phyloP scores from a whole-genome alignment of 1,140 invertebrate species.

The Limonius californicus region DNA sequence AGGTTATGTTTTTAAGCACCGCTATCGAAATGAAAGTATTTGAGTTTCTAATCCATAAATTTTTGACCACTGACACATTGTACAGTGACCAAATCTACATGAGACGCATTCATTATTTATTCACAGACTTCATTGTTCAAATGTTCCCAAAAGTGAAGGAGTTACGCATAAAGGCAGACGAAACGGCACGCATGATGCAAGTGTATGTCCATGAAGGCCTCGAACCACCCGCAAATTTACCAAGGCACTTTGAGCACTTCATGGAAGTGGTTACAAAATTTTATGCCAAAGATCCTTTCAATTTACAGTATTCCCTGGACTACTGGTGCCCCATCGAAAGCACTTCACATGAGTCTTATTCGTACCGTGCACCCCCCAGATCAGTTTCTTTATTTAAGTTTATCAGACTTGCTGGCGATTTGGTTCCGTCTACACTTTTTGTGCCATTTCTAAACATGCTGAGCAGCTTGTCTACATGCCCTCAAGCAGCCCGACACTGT shows the following conservation, averaged over 20 bases:
- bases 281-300: slow-evolving; percentile 71
- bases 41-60: slow-evolving; percentile 66
- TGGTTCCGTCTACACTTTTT: slow-evolving; percentile 80
- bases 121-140: slow-evolving; percentile 89
- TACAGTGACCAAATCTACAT: slow-evolving; percentile 80
- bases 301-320: slow-evolving; percentile 69
- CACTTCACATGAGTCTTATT: slow-evolving; percentile 42
- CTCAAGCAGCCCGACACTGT: slow-evolving; percentile 70
- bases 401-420: slow-evolving; percentile 77
- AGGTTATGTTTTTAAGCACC: slow-evolving; percentile 69
- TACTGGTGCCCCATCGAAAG: slow-evolving; percentile 76
- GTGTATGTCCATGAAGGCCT: slow-evolving; percentile 79
- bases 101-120: slow-evolving; percentile 75
- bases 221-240: slow-evolving; percentile 68
- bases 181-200: slow-evolving; percentile 77
- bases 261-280: slow-evolving; percentile 73
- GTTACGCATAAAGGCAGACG: slow-evolving; percentile 79
- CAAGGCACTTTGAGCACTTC: slow-evolving; percentile 80
- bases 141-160: slow-evolving; percentile 91
- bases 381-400: slow-evolving; percentile 87
- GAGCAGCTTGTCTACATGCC: slow-evolving; percentile 71
- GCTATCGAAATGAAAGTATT: slow-evolving; percentile 81
- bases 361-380: slow-evolving; percentile 50
- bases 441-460: slow-evolving; percentile 86
- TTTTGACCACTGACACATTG: slow-evolving; percentile 68